Evolutionary conservation across 2,888 invertebrate genomes (phyloP).

Genomic region (Nymphalis c-album): DNA sequence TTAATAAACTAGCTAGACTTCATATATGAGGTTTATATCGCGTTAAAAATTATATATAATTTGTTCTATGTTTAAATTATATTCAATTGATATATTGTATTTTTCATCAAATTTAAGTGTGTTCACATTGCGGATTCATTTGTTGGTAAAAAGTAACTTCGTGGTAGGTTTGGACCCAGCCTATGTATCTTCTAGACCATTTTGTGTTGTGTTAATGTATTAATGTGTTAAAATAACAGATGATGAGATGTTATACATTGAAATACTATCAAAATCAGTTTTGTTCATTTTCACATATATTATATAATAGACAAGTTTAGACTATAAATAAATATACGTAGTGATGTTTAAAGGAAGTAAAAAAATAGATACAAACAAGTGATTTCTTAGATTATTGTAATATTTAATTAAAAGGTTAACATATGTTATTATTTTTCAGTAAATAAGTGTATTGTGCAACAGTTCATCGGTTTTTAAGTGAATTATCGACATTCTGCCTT

Average conservation of each 20-base stretch:
- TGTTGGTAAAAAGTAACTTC: neutral
- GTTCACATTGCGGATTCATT: too few species aligned
- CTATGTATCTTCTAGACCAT: conserved; percentile 1
- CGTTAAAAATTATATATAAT: too few species aligned
- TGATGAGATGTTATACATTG: neutral
- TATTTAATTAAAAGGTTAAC: neutral
- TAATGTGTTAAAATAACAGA: neutral
- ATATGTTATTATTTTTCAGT: conserved; percentile 3
- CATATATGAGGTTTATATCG: too few species aligned
- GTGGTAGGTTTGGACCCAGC: neutral
- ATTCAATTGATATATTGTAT: neutral
- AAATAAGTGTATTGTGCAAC: neutral
- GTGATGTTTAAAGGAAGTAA: too few species aligned
- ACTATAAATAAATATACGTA: too few species aligned
- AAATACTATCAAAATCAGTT: too few species aligned
- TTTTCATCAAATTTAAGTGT: too few species aligned
- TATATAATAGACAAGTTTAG: too few species aligned
- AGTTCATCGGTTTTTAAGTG: neutral
- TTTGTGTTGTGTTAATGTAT: neutral
- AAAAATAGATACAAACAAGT: neutral
- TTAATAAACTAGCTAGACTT: too few species aligned
- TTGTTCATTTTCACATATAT: too few species aligned
- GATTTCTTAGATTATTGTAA: neutral
- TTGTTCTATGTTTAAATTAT: too few species aligned
- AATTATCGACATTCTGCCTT: neutral